Evolutionary conservation across 2,888 invertebrate genomes (phyloP), one percentile per base, ranked within the genome.

Genomic region (Pristionchus entomophagus): DNA sequence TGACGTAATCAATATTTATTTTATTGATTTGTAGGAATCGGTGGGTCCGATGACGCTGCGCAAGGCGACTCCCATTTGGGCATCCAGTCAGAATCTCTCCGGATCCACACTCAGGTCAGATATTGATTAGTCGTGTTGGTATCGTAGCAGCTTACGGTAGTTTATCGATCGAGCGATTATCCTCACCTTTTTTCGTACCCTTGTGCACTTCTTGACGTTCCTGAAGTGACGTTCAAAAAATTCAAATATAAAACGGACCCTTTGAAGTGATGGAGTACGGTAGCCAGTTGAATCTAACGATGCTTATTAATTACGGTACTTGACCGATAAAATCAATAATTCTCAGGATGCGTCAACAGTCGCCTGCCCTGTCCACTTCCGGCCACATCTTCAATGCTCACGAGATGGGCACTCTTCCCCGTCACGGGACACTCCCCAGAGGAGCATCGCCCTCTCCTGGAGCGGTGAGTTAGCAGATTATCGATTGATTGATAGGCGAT

Each of bases 31-130:
- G 49, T 73, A 89, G 88, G 93, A 93, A 81, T 92, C 92, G 2
- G 87, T 93, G 59, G 93, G 93, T 0, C 93, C 93, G 65, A 93
- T 93, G 87, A 93, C 93, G 8, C 88, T 93, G 8, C 88, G 92
- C 12, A 91, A 91, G 29, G 90, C 91, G 41, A 88, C 92, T 49
- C 93, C 93, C 29, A 93, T 93, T 81, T 90, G 91, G 80, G 92
- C 92, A 12, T 91, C 91, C 17, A 91, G 91, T 56, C 89, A 90
- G 22, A 93, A 93, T 86, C 87, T 92, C 1, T 65, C 84, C 49
- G 84, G 84, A 56, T 82, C 82, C 38, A 82, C 82, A 0, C 53
- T 81, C 59, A 59, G 82, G 82, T 82, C 2, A 65, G 38, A n/a
- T n/a, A n/a, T n/a, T n/a, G n/a, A n/a, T n/a, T n/a, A n/a, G n/a